Percentiles rank a stretch among this genome's conserved stretches.
These are phyloP conservation scores for Eurytoma californica DNA, from an alignment of 2,888 invertebrate genomes.

Conservation along the genomic window DNA sequence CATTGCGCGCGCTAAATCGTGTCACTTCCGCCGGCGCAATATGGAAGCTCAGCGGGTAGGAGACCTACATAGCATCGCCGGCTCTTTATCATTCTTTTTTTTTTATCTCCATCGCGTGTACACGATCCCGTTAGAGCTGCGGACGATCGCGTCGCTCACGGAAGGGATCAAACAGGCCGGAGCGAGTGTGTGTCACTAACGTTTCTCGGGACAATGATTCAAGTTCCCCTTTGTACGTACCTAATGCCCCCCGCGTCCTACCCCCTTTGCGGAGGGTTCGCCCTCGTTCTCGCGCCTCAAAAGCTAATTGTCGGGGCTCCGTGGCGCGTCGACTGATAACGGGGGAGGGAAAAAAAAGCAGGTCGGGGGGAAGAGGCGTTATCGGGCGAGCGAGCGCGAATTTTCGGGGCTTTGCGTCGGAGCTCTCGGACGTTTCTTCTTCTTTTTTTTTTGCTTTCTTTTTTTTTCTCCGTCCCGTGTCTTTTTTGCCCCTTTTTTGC, in stretches of 20 bases:
- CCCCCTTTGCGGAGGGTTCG: neutral
- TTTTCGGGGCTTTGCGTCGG: constrained; percentile 9
- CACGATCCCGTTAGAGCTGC: no score
- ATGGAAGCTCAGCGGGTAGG: neutral
- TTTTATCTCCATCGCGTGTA: neutral
- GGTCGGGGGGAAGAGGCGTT: no score
- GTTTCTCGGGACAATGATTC: constrained; percentile 30
- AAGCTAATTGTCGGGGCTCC: constrained; percentile 24
- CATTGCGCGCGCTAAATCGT: neutral
- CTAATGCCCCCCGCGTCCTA: neutral
- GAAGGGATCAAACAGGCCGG: constrained; percentile 23
- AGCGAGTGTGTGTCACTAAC: neutral
- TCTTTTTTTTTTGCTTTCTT: neutral
- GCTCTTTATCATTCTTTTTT: constrained; percentile 25
- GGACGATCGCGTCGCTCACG: neutral
- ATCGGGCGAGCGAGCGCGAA: neutral
- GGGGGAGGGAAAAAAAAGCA: neutral
- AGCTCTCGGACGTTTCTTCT: no score
- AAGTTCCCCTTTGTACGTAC: constrained; percentile 13
- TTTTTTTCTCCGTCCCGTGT: neutral
- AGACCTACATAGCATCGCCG: constrained; percentile 9
- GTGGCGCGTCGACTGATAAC: neutral
- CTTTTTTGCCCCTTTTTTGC: neutral
- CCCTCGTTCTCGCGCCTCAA: constrained; percentile 12
- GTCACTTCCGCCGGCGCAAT: neutral